Percentiles rank a stretch among this genome's conserved stretches.
These are phyloP conservation scores for Drosophila pullipes DNA, from an alignment of 2,888 invertebrate genomes.

Conservation along the genomic window DNA sequence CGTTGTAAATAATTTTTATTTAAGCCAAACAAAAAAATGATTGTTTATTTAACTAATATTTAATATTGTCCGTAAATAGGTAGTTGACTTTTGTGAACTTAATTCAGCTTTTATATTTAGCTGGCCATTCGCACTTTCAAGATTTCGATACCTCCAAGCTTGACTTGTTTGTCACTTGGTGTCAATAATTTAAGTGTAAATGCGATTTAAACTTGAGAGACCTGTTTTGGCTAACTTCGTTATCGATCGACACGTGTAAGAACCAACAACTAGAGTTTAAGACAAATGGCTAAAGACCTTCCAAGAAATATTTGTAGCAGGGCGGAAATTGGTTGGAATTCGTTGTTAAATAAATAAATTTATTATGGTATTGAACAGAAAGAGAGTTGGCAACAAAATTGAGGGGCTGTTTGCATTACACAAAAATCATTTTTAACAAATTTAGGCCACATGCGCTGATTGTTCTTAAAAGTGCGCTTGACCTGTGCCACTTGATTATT, in stretches of 20 bases:
- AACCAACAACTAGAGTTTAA: background rate
- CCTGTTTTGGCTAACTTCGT: background rate
- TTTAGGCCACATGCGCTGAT: slow-evolving; percentile 50
- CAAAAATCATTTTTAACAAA: slow-evolving; percentile 60
- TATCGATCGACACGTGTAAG: slow-evolving; percentile 13
- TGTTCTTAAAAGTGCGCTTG: slow-evolving; percentile 65
- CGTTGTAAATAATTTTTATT: background rate
- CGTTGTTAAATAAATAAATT: slow-evolving; percentile 34
- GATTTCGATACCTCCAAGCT: slow-evolving; percentile 1
- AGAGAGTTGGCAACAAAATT: slow-evolving; percentile 25
- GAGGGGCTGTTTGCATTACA: slow-evolving; percentile 35
- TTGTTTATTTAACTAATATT: background rate
- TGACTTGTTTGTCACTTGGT: background rate
- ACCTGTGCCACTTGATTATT: slow-evolving; percentile 64
- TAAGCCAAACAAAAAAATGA: background rate
- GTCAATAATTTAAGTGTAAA: background rate
- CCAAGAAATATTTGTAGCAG: fast-evolving
- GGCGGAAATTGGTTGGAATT: background rate
- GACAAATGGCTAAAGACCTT: background rate
- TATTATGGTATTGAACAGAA: slow-evolving; percentile 63
- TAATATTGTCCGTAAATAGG: background rate
- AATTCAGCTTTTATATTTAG: slow-evolving; percentile 17
- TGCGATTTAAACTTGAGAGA: background rate
- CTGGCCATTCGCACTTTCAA: slow-evolving; percentile 17
- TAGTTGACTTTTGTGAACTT: slow-evolving; percentile 17